Conservation (phyloP, 2,888 invertebrate genomes). For the Hydropsyche betteni region DNA sequence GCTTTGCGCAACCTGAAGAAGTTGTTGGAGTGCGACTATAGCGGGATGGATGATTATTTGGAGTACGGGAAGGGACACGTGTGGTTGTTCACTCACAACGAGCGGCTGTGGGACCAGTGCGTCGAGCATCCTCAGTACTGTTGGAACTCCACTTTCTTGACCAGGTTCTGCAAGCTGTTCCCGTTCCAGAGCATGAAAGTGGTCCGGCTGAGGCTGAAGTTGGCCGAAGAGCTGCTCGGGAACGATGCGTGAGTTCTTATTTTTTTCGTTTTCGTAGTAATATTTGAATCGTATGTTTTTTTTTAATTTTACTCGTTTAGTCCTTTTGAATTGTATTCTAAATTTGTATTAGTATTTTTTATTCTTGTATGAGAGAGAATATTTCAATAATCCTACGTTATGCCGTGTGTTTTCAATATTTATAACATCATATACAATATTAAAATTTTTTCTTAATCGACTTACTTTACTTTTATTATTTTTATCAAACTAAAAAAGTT, state of each 20-base stretch:
- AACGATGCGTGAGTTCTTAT: slow-evolving; percentile 72
- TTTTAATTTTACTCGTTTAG: no score
- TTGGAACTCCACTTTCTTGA: slow-evolving; percentile 73
- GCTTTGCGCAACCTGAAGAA: slow-evolving; percentile 75
- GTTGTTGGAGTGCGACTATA: slow-evolving; percentile 81
- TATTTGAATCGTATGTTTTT: no score
- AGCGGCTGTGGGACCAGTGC: slow-evolving; percentile 76
- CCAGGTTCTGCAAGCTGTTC: slow-evolving; percentile 81
- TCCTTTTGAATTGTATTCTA: no score
- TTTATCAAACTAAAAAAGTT: no score
- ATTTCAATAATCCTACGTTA: no score
- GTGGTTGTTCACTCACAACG: slow-evolving; percentile 86
- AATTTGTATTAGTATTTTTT: no score
- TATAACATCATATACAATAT: no score
- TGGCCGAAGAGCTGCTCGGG: slow-evolving; percentile 75
- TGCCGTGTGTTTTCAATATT: no score
- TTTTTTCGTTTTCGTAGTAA: neutral
- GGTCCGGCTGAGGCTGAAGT: slow-evolving; percentile 78
- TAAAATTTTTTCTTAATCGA: no score
- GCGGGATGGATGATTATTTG: slow-evolving; percentile 78
- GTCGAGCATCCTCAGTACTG: slow-evolving; percentile 68
- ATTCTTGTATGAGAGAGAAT: no score
- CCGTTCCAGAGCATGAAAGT: slow-evolving; percentile 91
- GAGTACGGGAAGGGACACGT: slow-evolving; percentile 79
- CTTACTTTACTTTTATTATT: no score